Percentiles rank a stretch among this genome's conserved stretches.
phyloP scores from a whole-genome alignment of 2,888 invertebrate species.

The Byasa hedistus region DNA sequence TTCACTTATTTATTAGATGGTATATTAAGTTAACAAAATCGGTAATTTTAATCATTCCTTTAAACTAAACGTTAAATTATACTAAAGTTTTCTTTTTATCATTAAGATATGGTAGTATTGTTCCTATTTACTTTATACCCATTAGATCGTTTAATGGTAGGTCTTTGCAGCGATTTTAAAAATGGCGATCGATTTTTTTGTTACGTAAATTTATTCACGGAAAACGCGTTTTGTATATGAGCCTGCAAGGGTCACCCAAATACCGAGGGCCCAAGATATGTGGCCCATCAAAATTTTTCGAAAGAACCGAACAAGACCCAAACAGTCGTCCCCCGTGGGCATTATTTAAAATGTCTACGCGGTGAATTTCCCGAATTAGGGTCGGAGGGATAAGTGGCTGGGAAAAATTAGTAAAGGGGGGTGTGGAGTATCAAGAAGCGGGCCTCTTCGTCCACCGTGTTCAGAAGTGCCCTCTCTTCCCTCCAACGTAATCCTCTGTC shows the following conservation, averaged over 20 bases:
- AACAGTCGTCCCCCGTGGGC: slow-evolving; percentile 29
- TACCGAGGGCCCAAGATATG: slow-evolving; percentile 16
- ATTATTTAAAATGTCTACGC: slow-evolving; percentile 32
- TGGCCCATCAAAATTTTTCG: slow-evolving; percentile 15
- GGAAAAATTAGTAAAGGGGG: slow-evolving; percentile 42
- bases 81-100: no score
- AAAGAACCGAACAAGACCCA: slow-evolving; percentile 24
- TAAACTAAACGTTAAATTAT: no score
- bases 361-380: slow-evolving; percentile 35
- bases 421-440: slow-evolving; percentile 41
- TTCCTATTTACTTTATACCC: no score
- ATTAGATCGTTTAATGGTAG: not conserved
- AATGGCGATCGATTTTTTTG: not conserved
- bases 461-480: slow-evolving; percentile 26
- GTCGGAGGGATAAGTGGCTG: slow-evolving; percentile 50
- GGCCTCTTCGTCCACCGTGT: slow-evolving; percentile 35
- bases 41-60: no score
- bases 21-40: no score
- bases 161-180: not conserved
- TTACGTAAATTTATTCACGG: not conserved
- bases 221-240: not conserved
- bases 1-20: not conserved
- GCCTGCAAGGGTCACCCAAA: slow-evolving; percentile 13
- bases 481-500: slow-evolving; percentile 11
- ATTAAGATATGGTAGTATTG: no score